phyloP scores from a whole-genome alignment of 2,113 vertebrate genomes.

The Theristicus caerulescens region DNA sequence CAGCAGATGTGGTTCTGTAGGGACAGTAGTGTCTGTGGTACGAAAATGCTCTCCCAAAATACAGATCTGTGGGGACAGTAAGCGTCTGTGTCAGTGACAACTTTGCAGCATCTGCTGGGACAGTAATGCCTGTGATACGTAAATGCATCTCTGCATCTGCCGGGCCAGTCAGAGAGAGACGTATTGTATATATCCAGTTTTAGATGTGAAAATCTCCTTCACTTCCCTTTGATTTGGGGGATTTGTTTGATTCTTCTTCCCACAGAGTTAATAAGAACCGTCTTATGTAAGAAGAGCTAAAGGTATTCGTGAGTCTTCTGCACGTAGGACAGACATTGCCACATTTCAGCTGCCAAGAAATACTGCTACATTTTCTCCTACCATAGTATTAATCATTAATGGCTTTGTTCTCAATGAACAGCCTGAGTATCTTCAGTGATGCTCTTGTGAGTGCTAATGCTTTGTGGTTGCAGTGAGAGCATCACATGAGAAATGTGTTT shows the following conservation, averaged over 20 bases:
- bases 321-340: neutral
- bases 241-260: slow-evolving; percentile 15
- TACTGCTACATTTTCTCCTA: slow-evolving; percentile 46
- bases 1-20: slow-evolving; percentile 61
- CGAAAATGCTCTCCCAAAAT: slow-evolving; percentile 19
- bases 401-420: slow-evolving; percentile 66
- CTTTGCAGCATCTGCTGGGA: slow-evolving; percentile 54
- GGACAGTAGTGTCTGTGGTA: slow-evolving; percentile 68
- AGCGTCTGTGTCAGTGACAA: slow-evolving; percentile 60
- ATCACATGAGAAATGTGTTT: slow-evolving; percentile 51
- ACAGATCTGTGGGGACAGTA: slow-evolving; percentile 56
- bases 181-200: slow-evolving; percentile 42
- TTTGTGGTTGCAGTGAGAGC: slow-evolving; percentile 51
- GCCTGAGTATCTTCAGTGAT: slow-evolving; percentile 53
- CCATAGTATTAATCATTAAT: slow-evolving; percentile 62
- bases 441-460: slow-evolving; percentile 56
- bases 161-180: slow-evolving; percentile 38
- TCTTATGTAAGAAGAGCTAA: neutral
- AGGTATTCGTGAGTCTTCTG: neutral
- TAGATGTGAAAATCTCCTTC: slow-evolving; percentile 41
- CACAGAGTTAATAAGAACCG: neutral
- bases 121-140: slow-evolving; percentile 54
- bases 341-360: slow-evolving; percentile 57
- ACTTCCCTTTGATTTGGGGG: neutral
- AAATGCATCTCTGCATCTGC: slow-evolving; percentile 60